Base-by-base conservation (phyloP, 2,888 invertebrate genomes). In the Andrena camellia region DNA sequence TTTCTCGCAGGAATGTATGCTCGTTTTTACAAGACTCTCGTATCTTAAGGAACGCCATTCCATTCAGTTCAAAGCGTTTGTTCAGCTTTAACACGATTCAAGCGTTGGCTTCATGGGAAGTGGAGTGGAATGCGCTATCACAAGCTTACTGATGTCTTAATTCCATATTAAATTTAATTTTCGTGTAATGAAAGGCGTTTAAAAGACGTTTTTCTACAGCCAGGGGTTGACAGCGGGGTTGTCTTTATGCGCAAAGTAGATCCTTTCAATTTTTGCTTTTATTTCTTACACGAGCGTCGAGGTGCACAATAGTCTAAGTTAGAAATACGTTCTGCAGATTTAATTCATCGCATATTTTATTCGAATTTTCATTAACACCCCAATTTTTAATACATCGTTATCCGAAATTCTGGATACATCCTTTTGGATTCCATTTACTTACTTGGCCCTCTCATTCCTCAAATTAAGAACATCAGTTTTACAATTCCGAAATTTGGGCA, bases 141-240 rank as follows among this genome's bases (percentile, higher is more conserved):
- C 26, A 42, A 23, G 57, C 29, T 29, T 29, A 29, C 8, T 20
- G 23, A 72, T 33, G 26, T 60, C 48, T 74, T 60, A 59, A 48
- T 66, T 29, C 31, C 50, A 10, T 57, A n/a, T 74, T 73, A 60
- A 60, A 20, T 10, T 33, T 48, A 50, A 74, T 66, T 78, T 74
- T 67, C 52, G 29, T 52, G 42, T 48, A 52, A 67, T 62, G 20
- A 20, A 52, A 52, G 52, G 52, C 74, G 42, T 8, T 60, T 50
- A 31, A 78, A 67, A 42, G 33, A 48, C 6, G 29, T 8, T 10
- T n/a, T 31, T 31, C n/a, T 71, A 10, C 52, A 42, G 62, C 13
- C 3, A 10, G 20, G 23, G 29, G 35, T 29, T 13, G 20, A 42
- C 42, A 13, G 42, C 13, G 17, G 42, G 42, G 4, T 42, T 42